Percentiles rank a stretch among this genome's conserved stretches.
Conservation (phyloP, 1,140 invertebrate species). For the Delia radicum region DNA sequence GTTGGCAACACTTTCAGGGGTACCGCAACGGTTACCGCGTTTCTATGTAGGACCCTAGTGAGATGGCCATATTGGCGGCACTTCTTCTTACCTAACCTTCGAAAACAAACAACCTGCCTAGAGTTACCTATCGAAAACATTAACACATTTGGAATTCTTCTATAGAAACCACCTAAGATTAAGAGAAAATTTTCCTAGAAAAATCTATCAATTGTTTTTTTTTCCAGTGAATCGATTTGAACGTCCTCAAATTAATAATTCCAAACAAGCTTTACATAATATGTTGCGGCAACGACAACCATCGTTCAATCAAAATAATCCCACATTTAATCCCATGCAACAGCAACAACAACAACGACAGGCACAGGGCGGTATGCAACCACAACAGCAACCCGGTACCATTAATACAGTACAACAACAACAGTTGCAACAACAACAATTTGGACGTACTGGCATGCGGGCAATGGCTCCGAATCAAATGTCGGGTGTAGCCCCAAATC, state of each 20-base stretch:
- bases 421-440: conserved; percentile 45
- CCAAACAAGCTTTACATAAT: conserved; percentile 83
- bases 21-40: no score
- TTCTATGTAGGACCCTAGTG: no score
- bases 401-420: conserved; percentile 56
- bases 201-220: background rate
- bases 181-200: background rate
- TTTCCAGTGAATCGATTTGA: conserved; percentile 66
- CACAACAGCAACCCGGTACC: conserved; percentile 47
- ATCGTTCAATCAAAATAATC: conserved; percentile 59
- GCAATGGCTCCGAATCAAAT: conserved; percentile 54
- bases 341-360: conserved; percentile 56
- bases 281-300: conserved; percentile 74
- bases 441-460: conserved; percentile 53
- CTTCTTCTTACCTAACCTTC: no score
- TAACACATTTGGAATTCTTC: background rate
- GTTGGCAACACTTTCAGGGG: no score
- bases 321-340: conserved; percentile 58
- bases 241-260: conserved; percentile 68
- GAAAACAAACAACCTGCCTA: no score
- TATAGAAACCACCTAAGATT: background rate
- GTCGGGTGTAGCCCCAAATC: conserved; percentile 40
- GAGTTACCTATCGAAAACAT: background rate
- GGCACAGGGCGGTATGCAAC: conserved; percentile 53
- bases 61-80: no score